Percentiles rank a stretch among this genome's conserved stretches.
phyloP scores from a whole-genome alignment of 2,888 invertebrate species.

The Linhomoeus sp. region DNA sequence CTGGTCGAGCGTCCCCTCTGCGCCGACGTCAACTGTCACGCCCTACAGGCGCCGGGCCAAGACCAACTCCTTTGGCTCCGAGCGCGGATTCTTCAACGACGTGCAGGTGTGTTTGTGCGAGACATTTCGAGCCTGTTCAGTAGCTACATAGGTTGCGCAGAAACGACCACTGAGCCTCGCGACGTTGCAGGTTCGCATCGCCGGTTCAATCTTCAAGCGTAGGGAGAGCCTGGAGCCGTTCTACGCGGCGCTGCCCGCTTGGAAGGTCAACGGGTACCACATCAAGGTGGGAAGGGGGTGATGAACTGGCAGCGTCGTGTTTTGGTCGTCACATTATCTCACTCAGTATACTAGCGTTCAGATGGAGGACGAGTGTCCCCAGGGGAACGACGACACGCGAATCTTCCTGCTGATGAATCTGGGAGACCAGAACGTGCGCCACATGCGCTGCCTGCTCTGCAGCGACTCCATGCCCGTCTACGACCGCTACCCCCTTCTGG shows the following conservation, averaged over 20 bases:
- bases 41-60: too few relatives aligned
- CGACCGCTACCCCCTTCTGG: conserved; percentile 86
- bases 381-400: conserved; percentile 91
- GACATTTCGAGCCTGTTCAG: too few relatives aligned
- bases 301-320: background rate
- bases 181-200: conserved; percentile 10
- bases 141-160: too few relatives aligned
- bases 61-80: too few relatives aligned
- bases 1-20: too few relatives aligned
- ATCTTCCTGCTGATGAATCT: conserved; percentile 83
- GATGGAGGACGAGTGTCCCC: conserved; percentile 96
- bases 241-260: conserved; percentile 62
- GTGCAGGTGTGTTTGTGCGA: too few relatives aligned
- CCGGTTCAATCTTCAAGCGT: conserved; percentile 55
- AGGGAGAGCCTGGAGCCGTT: conserved; percentile 83
- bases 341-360: conserved; percentile 30
- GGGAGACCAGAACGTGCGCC: conserved; percentile 64
- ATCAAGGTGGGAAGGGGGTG: conserved; percentile 53
- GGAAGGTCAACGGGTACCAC: conserved; percentile 94
- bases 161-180: too few relatives aligned
- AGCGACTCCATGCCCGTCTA: conserved; percentile 54
- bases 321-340: too few relatives aligned
- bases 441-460: conserved; percentile 60
- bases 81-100: background rate
- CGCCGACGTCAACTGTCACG: too few relatives aligned